A percentile compares a stretch with the other conserved stretches of the same genome.
Conservation (phyloP, 1,140 invertebrate genomes). For the Drosophila pectinifera region DNA sequence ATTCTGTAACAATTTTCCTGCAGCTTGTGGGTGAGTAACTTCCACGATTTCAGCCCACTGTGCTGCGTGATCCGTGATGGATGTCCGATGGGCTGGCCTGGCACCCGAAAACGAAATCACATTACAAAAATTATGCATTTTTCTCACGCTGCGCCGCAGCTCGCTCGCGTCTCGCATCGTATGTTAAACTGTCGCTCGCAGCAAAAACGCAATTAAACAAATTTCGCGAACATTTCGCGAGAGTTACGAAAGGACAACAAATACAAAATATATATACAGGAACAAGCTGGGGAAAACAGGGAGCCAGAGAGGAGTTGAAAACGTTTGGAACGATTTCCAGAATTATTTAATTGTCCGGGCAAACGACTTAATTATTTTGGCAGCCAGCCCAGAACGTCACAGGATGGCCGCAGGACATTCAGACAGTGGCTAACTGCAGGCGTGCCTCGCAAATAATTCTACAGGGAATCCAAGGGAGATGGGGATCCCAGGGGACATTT, state of each 20-base stretch:
- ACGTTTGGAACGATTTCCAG: conserved; percentile 38
- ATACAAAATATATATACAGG: no score
- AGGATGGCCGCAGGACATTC: conserved; percentile 23
- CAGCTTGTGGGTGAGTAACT: neutral
- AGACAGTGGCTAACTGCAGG: conserved; percentile 56
- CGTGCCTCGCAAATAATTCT: conserved; percentile 29
- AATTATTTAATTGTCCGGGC: conserved; percentile 83
- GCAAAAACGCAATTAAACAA: conserved; percentile 83
- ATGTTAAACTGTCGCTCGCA: conserved; percentile 82
- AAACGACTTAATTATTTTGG: conserved; percentile 84
- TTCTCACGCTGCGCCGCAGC: conserved; percentile 71
- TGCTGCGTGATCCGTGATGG: conserved; percentile 54
- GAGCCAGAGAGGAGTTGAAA: conserved; percentile 11
- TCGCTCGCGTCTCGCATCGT: conserved; percentile 68
- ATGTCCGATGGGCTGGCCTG: conserved; percentile 44
- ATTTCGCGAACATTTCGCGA: conserved; percentile 58
- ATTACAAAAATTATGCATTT: conserved; percentile 61
- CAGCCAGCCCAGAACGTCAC: conserved; percentile 62
- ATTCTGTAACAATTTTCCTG: no score
- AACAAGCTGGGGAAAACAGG: neutral
- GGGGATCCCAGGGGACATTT: neutral
- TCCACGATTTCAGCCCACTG: neutral
- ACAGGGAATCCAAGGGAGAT: conserved; percentile 10
- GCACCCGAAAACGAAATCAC: conserved; percentile 39
- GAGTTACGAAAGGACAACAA: neutral